These are phyloP conservation scores for Mesoligia furuncula DNA, from an alignment of 2,888 invertebrate genomes.

Conservation along the genomic window DNA sequence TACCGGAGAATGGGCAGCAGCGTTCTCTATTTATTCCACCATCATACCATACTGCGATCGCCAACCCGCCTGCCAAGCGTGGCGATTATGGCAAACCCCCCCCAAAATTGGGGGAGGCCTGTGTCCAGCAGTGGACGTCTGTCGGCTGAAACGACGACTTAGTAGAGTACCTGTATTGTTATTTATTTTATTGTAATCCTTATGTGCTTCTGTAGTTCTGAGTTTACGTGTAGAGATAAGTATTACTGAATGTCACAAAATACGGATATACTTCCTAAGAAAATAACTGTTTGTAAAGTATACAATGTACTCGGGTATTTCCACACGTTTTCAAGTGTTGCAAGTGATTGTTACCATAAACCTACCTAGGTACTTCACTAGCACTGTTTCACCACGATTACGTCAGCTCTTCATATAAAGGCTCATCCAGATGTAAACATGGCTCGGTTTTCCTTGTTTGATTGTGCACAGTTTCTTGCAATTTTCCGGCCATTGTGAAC, in stretches of 20 bases:
- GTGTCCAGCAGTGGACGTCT: too few relatives aligned
- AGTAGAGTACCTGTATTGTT: too few relatives aligned
- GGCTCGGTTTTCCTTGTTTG: slow-evolving; percentile 29
- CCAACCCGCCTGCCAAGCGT: too few relatives aligned
- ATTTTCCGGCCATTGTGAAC: neutral
- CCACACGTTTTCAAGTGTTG: slow-evolving; percentile 37
- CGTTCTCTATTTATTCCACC: too few relatives aligned
- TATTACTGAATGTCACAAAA: slow-evolving; percentile 1
- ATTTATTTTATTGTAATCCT: neutral
- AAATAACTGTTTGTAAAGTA: neutral
- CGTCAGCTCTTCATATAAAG: slow-evolving; percentile 27
- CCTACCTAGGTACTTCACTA: neutral
- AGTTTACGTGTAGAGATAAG: neutral
- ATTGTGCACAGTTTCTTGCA: neutral
- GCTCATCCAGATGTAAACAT: slow-evolving; percentile 17
- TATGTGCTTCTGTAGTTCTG: neutral
- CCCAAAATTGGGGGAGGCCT: too few relatives aligned
- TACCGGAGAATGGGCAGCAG: too few relatives aligned
- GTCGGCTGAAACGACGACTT: too few relatives aligned
- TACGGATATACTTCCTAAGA: neutral
- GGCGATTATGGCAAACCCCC: too few relatives aligned
- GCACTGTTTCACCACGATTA: slow-evolving; percentile 16
- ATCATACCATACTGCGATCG: too few relatives aligned
- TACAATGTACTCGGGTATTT: slow-evolving; percentile 8
- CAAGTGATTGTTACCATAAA: slow-evolving; percentile 3